These are phyloP conservation scores for Morpho helenor DNA, from an alignment of 2,888 invertebrate genomes.

Conservation along the genomic window DNA sequence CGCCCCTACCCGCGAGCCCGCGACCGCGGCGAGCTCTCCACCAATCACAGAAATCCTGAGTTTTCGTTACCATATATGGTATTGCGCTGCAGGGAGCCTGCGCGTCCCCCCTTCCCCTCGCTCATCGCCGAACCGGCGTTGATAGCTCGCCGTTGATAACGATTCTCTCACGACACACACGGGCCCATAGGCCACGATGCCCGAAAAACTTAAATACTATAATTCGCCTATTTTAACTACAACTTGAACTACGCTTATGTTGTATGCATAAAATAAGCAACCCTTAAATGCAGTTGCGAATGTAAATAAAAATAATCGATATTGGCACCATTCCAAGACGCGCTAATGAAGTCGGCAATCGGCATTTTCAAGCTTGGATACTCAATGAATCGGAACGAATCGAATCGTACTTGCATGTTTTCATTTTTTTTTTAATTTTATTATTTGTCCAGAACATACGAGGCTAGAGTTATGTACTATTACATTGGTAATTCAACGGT, in stretches of 20 bases:
- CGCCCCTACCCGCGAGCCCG: slow-evolving; percentile 74
- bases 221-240: slow-evolving; percentile 24
- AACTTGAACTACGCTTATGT: slow-evolving; percentile 2
- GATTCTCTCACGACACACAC: slow-evolving; percentile 31
- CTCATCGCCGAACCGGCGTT: slow-evolving; percentile 29
- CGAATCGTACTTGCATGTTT: background rate
- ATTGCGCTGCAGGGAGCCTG: slow-evolving; percentile 78
- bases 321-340: slow-evolving; percentile 43
- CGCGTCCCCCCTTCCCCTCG: slow-evolving; percentile 50
- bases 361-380: slow-evolving; percentile 8
- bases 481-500: no score
- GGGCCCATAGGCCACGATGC: slow-evolving; percentile 5
- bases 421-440: background rate
- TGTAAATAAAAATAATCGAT: slow-evolving; percentile 23
- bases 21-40: slow-evolving; percentile 74
- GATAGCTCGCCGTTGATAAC: slow-evolving; percentile 61
- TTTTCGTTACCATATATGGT: slow-evolving; percentile 85
- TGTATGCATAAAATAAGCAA: slow-evolving; percentile 7
- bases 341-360: slow-evolving; percentile 16
- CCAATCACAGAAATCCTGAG: slow-evolving; percentile 66
- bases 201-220: slow-evolving; percentile 16
- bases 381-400: slow-evolving; percentile 3
- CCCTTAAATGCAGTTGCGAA: slow-evolving; percentile 18
- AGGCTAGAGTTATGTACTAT: no score
- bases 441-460: no score